Base-by-base conservation (phyloP, 1,140 invertebrate species). In the Drosophila carrolli region DNA sequence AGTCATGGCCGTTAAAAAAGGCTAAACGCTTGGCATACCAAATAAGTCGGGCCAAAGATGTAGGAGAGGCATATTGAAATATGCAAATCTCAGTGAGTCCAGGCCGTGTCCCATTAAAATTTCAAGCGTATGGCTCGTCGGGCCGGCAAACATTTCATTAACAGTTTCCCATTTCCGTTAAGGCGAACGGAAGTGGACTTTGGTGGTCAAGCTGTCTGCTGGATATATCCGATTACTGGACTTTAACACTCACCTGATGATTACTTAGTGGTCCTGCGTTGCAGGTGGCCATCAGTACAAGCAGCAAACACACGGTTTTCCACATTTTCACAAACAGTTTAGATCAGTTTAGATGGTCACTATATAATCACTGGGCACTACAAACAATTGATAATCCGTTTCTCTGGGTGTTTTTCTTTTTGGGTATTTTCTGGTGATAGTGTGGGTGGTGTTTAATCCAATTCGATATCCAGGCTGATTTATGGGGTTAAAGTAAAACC, bases 21-120 rank as follows among this genome's bases (percentile, higher is more conserved):
- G 72, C 79, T 80, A 80, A 89, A 59, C 84, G 76, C 58, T 74
- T 61, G 79, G 84, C 84, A 89, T 89, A 89, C 85, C 74, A 89
- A 84, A 63, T 90, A 78, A 71, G 80, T 54, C 44, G 35, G 35
- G 46, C 19, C 41, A 40, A 14, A 60, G 50, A 51, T 32, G 60
- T 41, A 48, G 38, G 11, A 44, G 53, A 56, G 53, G 65, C 53
- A 63, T 81, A 85, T 85, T 81, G 77, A 75, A 80, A 80, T 85
- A 51, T 51, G 48, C 48, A 51, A 51, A 51, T 35, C 73, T 48
- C 9, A n/a, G 2, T 10, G 50, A 50, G 53, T 71, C 67, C 65
- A 50, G 67, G 66, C 46, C 43, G 55, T 71, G 59, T 60, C 74
- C 61, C 68, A 85, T 85, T 86, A 81, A 81, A 67, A 65, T 68